Conservation (phyloP, 2,888 invertebrate species). For the Drosophila paracracens region DNA sequence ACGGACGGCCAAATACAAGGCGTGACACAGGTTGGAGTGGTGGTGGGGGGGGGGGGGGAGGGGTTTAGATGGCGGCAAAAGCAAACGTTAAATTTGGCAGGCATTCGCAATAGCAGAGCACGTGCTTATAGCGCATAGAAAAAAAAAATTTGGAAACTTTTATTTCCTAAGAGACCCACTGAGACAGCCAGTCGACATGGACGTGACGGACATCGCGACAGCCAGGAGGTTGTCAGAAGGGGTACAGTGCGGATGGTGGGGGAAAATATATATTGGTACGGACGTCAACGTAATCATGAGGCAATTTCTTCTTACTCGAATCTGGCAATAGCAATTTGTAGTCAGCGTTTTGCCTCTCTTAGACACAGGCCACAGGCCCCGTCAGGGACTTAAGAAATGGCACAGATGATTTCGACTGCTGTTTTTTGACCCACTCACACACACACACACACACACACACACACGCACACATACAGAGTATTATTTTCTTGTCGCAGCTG, state of each 20-base stretch:
- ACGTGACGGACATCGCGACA: slow-evolving; percentile 58
- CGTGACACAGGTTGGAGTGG: not conserved
- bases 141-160: slow-evolving; percentile 63
- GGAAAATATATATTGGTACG: slow-evolving; percentile 9
- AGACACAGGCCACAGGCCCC: slow-evolving; percentile 19
- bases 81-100: slow-evolving; percentile 68
- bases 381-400: slow-evolving; percentile 45
- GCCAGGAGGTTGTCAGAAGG: not conserved
- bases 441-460: slow-evolving; percentile 28
- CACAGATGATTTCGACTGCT: slow-evolving; percentile 63
- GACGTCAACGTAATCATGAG: slow-evolving; percentile 72
- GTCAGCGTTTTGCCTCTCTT: slow-evolving; percentile 54
- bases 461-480: not conserved
- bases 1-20: slow-evolving; percentile 4
- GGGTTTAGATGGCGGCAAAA: slow-evolving; percentile 20
- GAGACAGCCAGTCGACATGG: slow-evolving; percentile 71
- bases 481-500: slow-evolving; percentile 45
- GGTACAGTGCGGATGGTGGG: not conserved
- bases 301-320: slow-evolving; percentile 66
- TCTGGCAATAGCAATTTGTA: slow-evolving; percentile 67
- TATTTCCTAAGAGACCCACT: slow-evolving; percentile 72
- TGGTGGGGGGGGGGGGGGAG: not conserved
- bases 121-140: slow-evolving; percentile 67
- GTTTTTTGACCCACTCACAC: slow-evolving; percentile 63
- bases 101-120: slow-evolving; percentile 59